These are phyloP conservation scores for Piprites chloris DNA, from an alignment of 2,113 vertebrate genomes.

Conservation along the genomic window DNA sequence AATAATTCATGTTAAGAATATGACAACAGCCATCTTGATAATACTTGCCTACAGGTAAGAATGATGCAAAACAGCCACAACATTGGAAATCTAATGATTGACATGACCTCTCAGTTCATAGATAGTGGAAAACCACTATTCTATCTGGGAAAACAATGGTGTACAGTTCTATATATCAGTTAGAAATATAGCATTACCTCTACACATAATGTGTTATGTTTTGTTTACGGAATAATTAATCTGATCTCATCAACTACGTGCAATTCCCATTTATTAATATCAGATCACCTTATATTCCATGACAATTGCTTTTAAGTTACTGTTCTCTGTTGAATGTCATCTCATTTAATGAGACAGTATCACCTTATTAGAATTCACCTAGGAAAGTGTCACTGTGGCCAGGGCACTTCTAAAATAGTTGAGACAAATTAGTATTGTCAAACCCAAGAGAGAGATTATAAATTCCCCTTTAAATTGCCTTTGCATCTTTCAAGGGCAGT, in stretches of 20 bases:
- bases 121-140: not conserved
- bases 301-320: constrained; percentile 50
- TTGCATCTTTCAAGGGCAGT: constrained; percentile 73
- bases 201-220: not conserved
- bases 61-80: not conserved
- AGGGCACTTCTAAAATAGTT: constrained; percentile 65
- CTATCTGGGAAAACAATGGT: not conserved
- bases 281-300: constrained; percentile 30
- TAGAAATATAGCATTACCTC: not conserved
- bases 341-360: constrained; percentile 34
- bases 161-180: not conserved
- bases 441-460: constrained; percentile 70
- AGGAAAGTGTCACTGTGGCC: constrained; percentile 48
- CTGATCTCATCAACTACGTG: not conserved
- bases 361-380: constrained; percentile 71
- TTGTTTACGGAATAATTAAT: constrained; percentile 24
- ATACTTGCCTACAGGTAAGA: constrained; percentile 13
- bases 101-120: not conserved
- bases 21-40: not conserved
- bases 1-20: constrained; percentile 41
- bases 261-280: constrained; percentile 40
- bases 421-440: constrained; percentile 78
- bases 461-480: constrained; percentile 70
- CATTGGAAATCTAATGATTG: not conserved
- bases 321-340: constrained; percentile 46